Evolutionary conservation across 1,140 invertebrate species (phyloP), one percentile per base, ranked within the genome.

Genomic region (Lucilia sericata): DNA sequence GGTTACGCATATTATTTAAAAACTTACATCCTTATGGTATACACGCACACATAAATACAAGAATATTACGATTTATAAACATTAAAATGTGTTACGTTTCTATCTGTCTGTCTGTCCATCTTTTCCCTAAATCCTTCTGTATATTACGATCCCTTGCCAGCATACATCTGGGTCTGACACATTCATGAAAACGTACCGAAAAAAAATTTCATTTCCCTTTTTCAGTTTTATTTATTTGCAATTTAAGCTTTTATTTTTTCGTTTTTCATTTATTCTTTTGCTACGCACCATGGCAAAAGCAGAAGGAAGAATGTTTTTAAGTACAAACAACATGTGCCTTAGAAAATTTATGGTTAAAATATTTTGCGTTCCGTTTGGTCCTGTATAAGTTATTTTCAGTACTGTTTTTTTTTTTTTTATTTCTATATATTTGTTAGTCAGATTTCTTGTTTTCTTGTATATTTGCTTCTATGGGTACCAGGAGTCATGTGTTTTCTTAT

Each of bases 161-260:
- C 74, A 76, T 76, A 76, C 74, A 76, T 76, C 74, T 76, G 74
- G 25, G 74, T 42, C 34, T 76, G 74, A 76, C 74, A 76, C 13
- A 55, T 55, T n/a, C 51, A 55, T 55, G 51, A 55, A 55, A 55
- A 55, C 51, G 51, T n/a, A 55, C 51, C 51, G n/a, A n/a, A n/a
- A n/a, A 30, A 55, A 42, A 76, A 42, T 76, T 76, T 36, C 34
- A 55, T 55, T 55, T 55, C 51, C 51, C 51, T 55, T 55, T 55
- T 55, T 74, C 74, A 10, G 21, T 74, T 74, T 74, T 74, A 19
- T 74, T 74, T 21, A 21, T 21, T 75, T 76, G 74, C 13, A 76
- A 76, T 76, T 76, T 76, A 42, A 76, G 74, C 74, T 76, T 76
- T 10, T 42, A 42, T 42, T 42, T 36, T 42, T 42, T 42, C 10